Base-by-base conservation (phyloP, 2,797 vertebrate species). In the Enteromius viviparus region DNA sequence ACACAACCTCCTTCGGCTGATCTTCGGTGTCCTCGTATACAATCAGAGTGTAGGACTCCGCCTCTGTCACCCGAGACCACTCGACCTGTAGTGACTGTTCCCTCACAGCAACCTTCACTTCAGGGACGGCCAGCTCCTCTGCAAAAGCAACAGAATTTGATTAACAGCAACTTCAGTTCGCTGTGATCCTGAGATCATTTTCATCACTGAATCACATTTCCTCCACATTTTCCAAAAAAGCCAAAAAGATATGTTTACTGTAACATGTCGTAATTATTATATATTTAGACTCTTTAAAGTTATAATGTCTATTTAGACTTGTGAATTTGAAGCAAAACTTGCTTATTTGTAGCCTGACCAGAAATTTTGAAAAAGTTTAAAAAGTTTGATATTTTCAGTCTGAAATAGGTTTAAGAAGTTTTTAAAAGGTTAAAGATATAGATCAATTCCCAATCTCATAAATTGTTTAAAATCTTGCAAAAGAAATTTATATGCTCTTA, bases 1-100 rank as follows among this genome's bases (percentile, higher is more conserved):
- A 87, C 83, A 80, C 80, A 69, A 89, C 82, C 78, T 62, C 78
- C 0, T 45, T 58, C 29, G 15, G 62, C 26, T 32, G 62, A 8
- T 32, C 62, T 64, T 64, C 29, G 0, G 68, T 58, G 66, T 85
- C 76, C 78, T 84, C 58, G 32, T 55, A 87, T 3, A 94, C 86
- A 53, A 92, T 69, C 3, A 95, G 34, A 0, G 47, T 90, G 87
- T 95, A 94, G 81, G 89, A 71, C 0, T 66, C 87, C 0, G 91
- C 93, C 0, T 78, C 87, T 2, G 21, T 83, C 51, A 94, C 92
- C 1, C 47, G 64, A 15, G 32, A 82, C 94, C 94, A 94, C 58
- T 90, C 84, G 81, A 93, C 83, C 4, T 90, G 49, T 85, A 95
- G 66, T 1, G 89, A 91, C 26, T 70, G 64, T 1, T 86, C 87